Evolutionary conservation across 1,140 invertebrate genomes (phyloP).

Genomic region (Bombus vancouverensis): DNA sequence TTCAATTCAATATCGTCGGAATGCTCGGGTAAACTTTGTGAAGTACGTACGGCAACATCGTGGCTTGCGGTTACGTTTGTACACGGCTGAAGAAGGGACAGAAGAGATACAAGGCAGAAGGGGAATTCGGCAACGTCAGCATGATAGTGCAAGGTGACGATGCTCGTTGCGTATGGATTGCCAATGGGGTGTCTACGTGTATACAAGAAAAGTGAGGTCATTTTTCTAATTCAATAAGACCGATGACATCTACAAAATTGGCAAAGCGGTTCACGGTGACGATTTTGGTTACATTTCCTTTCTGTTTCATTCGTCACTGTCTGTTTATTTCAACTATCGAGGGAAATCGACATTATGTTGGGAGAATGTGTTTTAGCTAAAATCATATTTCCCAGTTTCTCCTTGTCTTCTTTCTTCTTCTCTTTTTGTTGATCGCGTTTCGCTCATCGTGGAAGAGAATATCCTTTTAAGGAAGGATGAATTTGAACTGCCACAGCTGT

Average conservation of each 20-base stretch:
- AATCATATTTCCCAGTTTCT: neutral
- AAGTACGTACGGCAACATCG: conserved; percentile 38
- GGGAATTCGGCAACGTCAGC: conserved; percentile 40
- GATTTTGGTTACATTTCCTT: neutral
- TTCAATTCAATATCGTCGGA: conserved; percentile 37
- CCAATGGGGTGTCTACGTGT: neutral
- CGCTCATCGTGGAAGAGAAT: neutral
- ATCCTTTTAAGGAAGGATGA: neutral
- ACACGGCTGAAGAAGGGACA: conserved; percentile 40
- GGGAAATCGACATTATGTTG: neutral
- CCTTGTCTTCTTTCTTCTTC: neutral
- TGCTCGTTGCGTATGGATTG: conserved; percentile 26
- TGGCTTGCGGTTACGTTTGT: conserved; percentile 41
- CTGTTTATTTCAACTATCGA: neutral
- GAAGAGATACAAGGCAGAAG: conserved; percentile 36
- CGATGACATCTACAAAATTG: conserved; percentile 36
- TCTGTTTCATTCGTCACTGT: conserved; percentile 27
- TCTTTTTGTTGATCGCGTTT: no score
- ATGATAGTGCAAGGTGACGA: conserved; percentile 40
- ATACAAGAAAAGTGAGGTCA: conserved; percentile 26
- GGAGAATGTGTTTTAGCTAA: no score
- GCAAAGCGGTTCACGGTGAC: neutral
- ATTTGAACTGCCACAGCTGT: conserved; percentile 10
- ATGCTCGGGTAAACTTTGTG: conserved; percentile 35
- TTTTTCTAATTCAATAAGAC: conserved; percentile 47